phyloP scores from a whole-genome alignment of 1,140 invertebrate species.

The Andrena cerasifolii region DNA sequence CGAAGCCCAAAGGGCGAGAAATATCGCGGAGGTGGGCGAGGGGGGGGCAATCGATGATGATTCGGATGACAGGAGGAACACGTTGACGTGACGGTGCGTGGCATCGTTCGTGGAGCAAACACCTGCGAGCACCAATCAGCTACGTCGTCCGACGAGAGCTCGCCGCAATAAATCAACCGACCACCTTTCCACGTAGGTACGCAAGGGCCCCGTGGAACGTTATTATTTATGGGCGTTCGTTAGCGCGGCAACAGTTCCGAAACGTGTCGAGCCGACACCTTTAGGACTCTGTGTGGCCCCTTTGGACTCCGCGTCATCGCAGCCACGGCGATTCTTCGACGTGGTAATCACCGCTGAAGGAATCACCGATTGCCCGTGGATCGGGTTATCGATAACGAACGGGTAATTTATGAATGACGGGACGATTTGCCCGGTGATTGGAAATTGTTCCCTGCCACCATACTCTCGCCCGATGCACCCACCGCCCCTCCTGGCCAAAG shows the following conservation, averaged over 20 bases:
- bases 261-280: conserved; percentile 63
- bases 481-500: too few relatives aligned
- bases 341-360: conserved; percentile 42
- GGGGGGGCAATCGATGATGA: conserved; percentile 58
- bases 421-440: conserved; percentile 35
- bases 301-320: conserved; percentile 59
- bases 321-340: conserved; percentile 8
- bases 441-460: conserved; percentile 33
- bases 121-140: conserved; percentile 74
- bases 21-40: conserved; percentile 29
- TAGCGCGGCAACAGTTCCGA: conserved; percentile 70
- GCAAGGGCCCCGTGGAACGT: conserved; percentile 33
- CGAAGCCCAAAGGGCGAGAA: conserved; percentile 12
- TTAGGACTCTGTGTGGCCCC: conserved; percentile 60
- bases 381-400: conserved; percentile 43
- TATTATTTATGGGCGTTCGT: conserved; percentile 75
- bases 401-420: conserved; percentile 35
- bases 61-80: conserved; percentile 55
- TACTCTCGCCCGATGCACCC: too few relatives aligned
- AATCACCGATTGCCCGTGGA: conserved; percentile 41
- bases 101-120: conserved; percentile 56
- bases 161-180: conserved; percentile 73
- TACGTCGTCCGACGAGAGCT: conserved; percentile 53
- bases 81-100: conserved; percentile 52
- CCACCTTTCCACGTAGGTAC: conserved; percentile 66